Conservation (phyloP, 2,113 vertebrate genomes). For the Paedocypris sp. region DNA sequence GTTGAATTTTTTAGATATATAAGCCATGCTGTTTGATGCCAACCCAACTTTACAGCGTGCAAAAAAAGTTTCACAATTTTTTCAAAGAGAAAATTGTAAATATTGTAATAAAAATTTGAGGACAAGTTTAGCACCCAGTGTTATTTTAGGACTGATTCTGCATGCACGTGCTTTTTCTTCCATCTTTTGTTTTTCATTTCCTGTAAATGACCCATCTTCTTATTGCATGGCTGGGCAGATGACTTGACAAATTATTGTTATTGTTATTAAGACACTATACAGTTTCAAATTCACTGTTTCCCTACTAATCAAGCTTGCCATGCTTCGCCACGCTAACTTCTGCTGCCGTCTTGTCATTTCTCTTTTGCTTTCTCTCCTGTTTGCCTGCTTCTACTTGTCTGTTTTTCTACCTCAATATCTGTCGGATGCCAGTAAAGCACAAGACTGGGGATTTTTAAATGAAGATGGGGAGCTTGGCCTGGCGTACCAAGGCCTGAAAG, state of each 20-base stretch:
- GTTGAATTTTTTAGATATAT: too few species aligned
- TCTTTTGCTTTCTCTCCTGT: slow-evolving; percentile 39
- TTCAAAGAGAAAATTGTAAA: too few species aligned
- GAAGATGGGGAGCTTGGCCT: slow-evolving; percentile 90
- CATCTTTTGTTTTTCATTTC: not conserved
- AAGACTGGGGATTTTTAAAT: slow-evolving; percentile 83
- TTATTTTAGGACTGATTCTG: not conserved
- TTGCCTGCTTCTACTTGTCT: slow-evolving; percentile 42
- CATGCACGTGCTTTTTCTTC: not conserved
- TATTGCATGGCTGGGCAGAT: not conserved
- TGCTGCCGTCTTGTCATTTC: slow-evolving; percentile 11
- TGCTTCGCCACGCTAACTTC: not conserved
- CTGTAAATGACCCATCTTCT: not conserved
- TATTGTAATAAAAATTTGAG: too few species aligned
- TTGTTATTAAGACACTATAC: not conserved
- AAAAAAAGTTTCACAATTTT: too few species aligned
- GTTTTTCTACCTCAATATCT: slow-evolving; percentile 33
- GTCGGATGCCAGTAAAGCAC: slow-evolving; percentile 68
- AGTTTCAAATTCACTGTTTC: not conserved
- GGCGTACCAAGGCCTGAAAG: slow-evolving; percentile 89
- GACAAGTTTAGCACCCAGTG: too few species aligned
- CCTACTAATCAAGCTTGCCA: not conserved
- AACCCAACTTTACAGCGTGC: too few species aligned
- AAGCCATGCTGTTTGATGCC: too few species aligned
- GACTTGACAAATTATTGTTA: not conserved